Evolutionary conservation across 2,888 invertebrate genomes (phyloP).

Genomic region (Plebejus melissa): DNA sequence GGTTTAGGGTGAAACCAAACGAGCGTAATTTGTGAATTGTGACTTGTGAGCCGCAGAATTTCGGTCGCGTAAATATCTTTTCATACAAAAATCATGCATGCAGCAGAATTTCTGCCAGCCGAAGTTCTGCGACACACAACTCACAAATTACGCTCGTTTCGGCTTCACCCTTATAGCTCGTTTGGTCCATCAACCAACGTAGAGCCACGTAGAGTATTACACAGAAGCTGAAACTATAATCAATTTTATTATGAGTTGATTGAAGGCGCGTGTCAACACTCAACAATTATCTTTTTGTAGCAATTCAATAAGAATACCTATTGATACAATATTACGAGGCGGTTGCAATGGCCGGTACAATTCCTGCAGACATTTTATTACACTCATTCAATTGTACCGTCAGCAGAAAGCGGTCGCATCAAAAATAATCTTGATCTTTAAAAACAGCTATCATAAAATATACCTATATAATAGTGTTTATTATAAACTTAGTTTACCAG

Average conservation of each 20-base stretch:
- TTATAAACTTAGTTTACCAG: not conserved
- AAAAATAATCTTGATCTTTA: conserved; percentile 20
- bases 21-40: too few relatives aligned
- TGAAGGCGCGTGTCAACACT: conserved; percentile 52
- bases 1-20: too few relatives aligned
- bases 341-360: conserved; percentile 57
- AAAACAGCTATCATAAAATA: not conserved
- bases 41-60: too few relatives aligned
- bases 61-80: too few relatives aligned
- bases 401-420: conserved; percentile 42
- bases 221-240: conserved; percentile 7
- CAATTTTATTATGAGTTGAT: conserved; percentile 18
- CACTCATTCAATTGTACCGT: conserved; percentile 55
- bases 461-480: not conserved
- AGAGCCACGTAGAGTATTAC: not conserved
- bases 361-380: conserved; percentile 64
- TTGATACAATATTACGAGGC: conserved; percentile 60
- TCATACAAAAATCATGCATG: too few relatives aligned
- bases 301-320: conserved; percentile 54
- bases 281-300: conserved; percentile 56
- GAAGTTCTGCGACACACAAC: too few relatives aligned
- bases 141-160: too few relatives aligned
- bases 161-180: too few relatives aligned
- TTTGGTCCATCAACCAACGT: not conserved
- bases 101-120: too few relatives aligned